Base-by-base conservation (phyloP, 2,113 vertebrate species). In the Lipotes vexillifer region DNA sequence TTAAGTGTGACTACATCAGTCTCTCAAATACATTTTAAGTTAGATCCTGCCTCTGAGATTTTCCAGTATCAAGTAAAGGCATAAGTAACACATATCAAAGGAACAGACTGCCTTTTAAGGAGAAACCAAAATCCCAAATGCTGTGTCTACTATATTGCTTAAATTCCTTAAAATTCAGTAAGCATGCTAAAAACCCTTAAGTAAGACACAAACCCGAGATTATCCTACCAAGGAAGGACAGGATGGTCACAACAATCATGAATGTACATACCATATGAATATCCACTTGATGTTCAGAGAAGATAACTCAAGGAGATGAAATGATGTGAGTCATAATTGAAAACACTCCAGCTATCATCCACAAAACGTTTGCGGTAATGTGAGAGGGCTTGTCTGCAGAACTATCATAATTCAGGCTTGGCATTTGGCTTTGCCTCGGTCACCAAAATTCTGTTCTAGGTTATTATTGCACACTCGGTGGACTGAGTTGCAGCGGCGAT, bases 331-430 rank as follows among this genome's bases (percentile, higher is more conserved):
- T 95, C 84, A 87, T 98, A 98, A 98, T 98, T 97, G 97, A 98
- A 99, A 98, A 94, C 98, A 98, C 21, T 72, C 46, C 83, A 93
- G 52, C 20, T 94, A 80, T 96, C 96, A 97, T 71, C 44, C 90
- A 87, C 88, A 96, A 90, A 96, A 92, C 80, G 31, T 91, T 89
- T 97, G 94, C 87, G 84, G 95, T 96, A 98, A 97, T 9, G 14
- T 49, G 38, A 98, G 63, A 98, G 61, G 41, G 15, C 77, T 96
- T 3, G 44, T 57, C 97, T 88, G 41, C 3, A 97, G 96, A 97
- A 57, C 13, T n/a, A 83, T 88, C 89, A 49, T 93, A 96, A 96
- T 27, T 93, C 84, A 96, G 69, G 55, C 11, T 86, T 78, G 82
- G 49, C 10, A 65, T 94, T 94, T 93, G 85, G 65, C 84, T 95